These are phyloP conservation scores for Sphinx pinastri DNA, from an alignment of 2,888 invertebrate species.

Conservation along the genomic window DNA sequence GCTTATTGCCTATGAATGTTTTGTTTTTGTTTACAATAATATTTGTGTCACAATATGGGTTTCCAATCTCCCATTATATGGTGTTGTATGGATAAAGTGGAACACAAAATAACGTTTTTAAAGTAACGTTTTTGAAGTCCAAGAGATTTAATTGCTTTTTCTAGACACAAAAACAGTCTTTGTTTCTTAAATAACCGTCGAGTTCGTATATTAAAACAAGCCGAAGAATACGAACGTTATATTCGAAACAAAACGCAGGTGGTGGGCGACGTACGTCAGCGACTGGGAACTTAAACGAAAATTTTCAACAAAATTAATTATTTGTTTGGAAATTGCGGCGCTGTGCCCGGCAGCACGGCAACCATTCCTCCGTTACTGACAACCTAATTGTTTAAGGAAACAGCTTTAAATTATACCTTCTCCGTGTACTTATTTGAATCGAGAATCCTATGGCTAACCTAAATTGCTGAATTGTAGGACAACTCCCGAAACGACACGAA, in stretches of 20 bases:
- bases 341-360: slow-evolving; percentile 43
- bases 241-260: slow-evolving; percentile 43
- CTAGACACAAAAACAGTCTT: background rate
- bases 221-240: slow-evolving; percentile 41
- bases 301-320: slow-evolving; percentile 65
- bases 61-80: too few relatives aligned
- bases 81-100: background rate
- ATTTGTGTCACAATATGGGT: background rate
- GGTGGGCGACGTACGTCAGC: slow-evolving; percentile 49
- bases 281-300: slow-evolving; percentile 45
- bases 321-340: slow-evolving; percentile 61
- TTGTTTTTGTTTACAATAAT: background rate
- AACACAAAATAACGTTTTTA: background rate
- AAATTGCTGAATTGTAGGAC: slow-evolving; percentile 51
- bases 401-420: slow-evolving; percentile 63
- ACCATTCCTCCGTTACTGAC: slow-evolving; percentile 53
- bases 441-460: slow-evolving; percentile 50
- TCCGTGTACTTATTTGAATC: slow-evolving; percentile 47
- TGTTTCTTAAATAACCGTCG: background rate
- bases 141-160: background rate
- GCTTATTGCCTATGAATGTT: background rate
- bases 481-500: slow-evolving; percentile 48
- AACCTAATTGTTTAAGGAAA: slow-evolving; percentile 67
- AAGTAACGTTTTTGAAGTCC: background rate
- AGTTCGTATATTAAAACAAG: slow-evolving; percentile 25